Base-by-base conservation (phyloP, 2,113 vertebrate genomes). In the Eretmochelys imbricata region DNA sequence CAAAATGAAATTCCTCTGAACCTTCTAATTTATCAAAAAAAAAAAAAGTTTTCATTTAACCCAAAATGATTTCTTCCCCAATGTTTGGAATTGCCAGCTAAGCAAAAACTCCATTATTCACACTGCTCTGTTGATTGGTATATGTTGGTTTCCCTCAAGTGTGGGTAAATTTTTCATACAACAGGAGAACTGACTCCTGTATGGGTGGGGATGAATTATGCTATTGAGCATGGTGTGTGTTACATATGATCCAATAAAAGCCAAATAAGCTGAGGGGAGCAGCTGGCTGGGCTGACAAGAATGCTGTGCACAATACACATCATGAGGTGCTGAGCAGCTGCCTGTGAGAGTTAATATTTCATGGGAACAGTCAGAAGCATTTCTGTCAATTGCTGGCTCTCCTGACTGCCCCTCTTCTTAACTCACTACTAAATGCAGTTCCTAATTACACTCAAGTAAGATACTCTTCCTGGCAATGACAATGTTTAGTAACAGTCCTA, bases 201-300 rank as follows among this genome's bases (percentile, higher is more conserved):
- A 89, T 62, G 54, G 62, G 94, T 80, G 75, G 0, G 69, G 54
- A 95, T 94, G 90, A 80, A 69, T 0, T 0, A 78, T 80, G 89
- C 54, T 96, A 80, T 78, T 35, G 69, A 88, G 90, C 76, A 75
- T 10, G 29, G 42, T 5, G 48, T 53, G 90, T 94, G 54, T 79
- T 95, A 90, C 85, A 94, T 85, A 93, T 69, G 94, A 93, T 89
- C 90, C 85, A 89, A 88, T 82, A 89, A 92, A 90, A 79, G 59
- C 48, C 81, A 89, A 96, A 90, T 31, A 90, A 87, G 54, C 53
- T 50, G 54, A 89, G 89, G 29, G 72, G 12, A 95, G 59, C 88
- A 95, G 93, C 80, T 92, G 90, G 65, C 91, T 69, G n/a, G 53
- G 46, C n/a, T 85, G 88, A 84, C 54, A 95, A 55, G 90, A 95